A percentile compares a stretch with the other conserved stretches of the same genome.
phyloP scores from a whole-genome alignment of 1,140 invertebrate species.

The Drosophila azteca region DNA sequence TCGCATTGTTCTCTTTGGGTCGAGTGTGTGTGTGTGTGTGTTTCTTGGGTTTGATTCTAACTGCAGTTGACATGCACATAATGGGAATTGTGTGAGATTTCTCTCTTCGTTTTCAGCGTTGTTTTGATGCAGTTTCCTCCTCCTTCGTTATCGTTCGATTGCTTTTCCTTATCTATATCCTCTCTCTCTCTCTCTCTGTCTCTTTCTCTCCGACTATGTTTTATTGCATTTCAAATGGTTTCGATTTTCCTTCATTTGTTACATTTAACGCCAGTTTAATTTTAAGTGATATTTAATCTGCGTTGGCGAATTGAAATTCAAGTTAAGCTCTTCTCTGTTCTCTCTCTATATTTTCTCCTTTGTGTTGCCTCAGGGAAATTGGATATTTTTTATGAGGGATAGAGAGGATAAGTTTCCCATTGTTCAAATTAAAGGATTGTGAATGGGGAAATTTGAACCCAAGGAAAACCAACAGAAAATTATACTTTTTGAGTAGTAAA shows the following conservation, averaged over 20 bases:
- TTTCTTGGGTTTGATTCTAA: slow-evolving; percentile 71
- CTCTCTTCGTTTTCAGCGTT: slow-evolving; percentile 27
- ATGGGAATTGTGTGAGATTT: slow-evolving; percentile 81
- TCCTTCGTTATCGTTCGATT: slow-evolving; percentile 69
- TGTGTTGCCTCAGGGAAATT: too few relatives aligned
- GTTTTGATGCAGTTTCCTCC: slow-evolving; percentile 37
- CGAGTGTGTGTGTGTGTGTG: slow-evolving; percentile 44
- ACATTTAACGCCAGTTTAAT: slow-evolving; percentile 77
- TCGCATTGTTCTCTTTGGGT: slow-evolving; percentile 18
- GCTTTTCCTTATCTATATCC: slow-evolving; percentile 55
- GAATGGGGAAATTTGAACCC: too few relatives aligned
- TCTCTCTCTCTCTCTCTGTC: background rate
- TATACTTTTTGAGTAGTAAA: too few relatives aligned
- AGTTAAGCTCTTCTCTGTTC: slow-evolving; percentile 8
- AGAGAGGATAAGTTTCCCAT: too few relatives aligned
- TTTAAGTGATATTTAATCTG: slow-evolving; percentile 81
- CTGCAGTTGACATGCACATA: slow-evolving; percentile 82
- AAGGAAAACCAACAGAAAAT: too few relatives aligned
- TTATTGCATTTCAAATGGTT: slow-evolving; percentile 76
- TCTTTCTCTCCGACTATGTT: slow-evolving; percentile 49
- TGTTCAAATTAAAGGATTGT: too few relatives aligned
- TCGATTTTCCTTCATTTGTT: slow-evolving; percentile 78
- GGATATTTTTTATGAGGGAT: too few relatives aligned
- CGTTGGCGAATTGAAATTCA: slow-evolving; percentile 36
- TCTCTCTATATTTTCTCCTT: slow-evolving; percentile 8